Percentiles rank a stretch among this genome's conserved stretches.
Evolutionary conservation across 2,888 invertebrate species (phyloP).

Genomic region (Trissonchulus sp.): DNA sequence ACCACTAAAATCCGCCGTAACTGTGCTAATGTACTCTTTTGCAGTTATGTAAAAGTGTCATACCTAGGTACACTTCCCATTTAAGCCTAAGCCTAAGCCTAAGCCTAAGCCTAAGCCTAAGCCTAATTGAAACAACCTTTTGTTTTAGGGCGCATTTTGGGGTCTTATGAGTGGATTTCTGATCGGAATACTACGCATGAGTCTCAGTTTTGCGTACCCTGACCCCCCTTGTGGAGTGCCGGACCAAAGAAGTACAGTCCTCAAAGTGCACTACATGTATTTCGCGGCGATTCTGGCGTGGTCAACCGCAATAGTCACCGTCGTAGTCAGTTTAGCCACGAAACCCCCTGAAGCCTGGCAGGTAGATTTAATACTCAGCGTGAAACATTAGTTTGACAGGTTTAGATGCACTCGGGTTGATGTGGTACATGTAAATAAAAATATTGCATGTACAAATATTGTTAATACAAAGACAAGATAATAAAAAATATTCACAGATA

Average conservation of each 20-base stretch:
- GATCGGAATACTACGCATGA: slow-evolving; percentile 55
- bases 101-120: too few relatives aligned
- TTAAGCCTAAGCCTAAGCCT: too few relatives aligned
- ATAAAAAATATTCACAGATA: too few relatives aligned
- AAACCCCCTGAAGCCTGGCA: slow-evolving; percentile 35
- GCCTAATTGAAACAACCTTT: neutral
- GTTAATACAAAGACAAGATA: too few relatives aligned
- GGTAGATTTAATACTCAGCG: neutral
- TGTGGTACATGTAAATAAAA: too few relatives aligned
- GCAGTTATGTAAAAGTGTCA: too few relatives aligned
- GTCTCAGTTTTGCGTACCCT: slow-evolving; percentile 54
- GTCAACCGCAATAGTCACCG: slow-evolving; percentile 47
- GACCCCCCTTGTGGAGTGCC: slow-evolving; percentile 53
- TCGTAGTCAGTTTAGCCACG: slow-evolving; percentile 49
- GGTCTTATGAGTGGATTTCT: slow-evolving; percentile 55
- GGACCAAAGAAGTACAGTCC: slow-evolving; percentile 53
- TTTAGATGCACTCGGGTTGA: too few relatives aligned
- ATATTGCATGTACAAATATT: too few relatives aligned
- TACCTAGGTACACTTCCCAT: too few relatives aligned
- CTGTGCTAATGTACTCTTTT: too few relatives aligned
- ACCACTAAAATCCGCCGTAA: too few relatives aligned
- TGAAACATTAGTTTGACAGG: too few relatives aligned
- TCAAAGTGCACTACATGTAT: slow-evolving; percentile 57
- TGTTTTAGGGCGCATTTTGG: slow-evolving; percentile 56
- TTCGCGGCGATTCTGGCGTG: slow-evolving; percentile 56